Evolutionary conservation across 2,113 vertebrate genomes (phyloP).

Genomic region (Poeciliopsis occidentalis): DNA sequence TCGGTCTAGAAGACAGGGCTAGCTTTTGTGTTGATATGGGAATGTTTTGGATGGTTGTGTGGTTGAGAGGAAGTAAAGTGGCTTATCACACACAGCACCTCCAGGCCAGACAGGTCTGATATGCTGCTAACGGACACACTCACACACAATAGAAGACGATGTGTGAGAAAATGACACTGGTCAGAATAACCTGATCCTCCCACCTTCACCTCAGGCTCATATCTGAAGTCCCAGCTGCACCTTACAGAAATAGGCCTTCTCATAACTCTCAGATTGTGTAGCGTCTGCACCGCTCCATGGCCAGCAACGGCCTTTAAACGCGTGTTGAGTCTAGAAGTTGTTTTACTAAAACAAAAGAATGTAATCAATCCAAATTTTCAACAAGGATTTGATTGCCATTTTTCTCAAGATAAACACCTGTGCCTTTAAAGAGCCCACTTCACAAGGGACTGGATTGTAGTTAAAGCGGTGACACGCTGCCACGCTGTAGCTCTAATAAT

Average conservation of each 20-base stretch:
- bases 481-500: too few relatives aligned
- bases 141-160: constrained; percentile 45
- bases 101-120: constrained; percentile 77
- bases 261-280: constrained; percentile 34
- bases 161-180: constrained; percentile 61
- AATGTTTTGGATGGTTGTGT: constrained; percentile 64
- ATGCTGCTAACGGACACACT: constrained; percentile 45
- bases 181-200: constrained; percentile 52
- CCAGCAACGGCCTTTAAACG: background rate
- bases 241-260: constrained; percentile 78
- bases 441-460: background rate
- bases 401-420: background rate
- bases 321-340: constrained; percentile 46
- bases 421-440: background rate
- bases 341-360: constrained; percentile 18
- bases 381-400: background rate
- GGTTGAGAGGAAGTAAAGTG: constrained; percentile 61
- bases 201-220: constrained; percentile 62
- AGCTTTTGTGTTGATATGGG: constrained; percentile 65
- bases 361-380: background rate
- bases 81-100: constrained; percentile 76
- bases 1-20: background rate
- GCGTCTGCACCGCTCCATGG: constrained; percentile 29
- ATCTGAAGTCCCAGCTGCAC: constrained; percentile 69
- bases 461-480: background rate